phyloP scores from a whole-genome alignment of 2,113 vertebrate genomes.

The Syrmaticus mikado region DNA sequence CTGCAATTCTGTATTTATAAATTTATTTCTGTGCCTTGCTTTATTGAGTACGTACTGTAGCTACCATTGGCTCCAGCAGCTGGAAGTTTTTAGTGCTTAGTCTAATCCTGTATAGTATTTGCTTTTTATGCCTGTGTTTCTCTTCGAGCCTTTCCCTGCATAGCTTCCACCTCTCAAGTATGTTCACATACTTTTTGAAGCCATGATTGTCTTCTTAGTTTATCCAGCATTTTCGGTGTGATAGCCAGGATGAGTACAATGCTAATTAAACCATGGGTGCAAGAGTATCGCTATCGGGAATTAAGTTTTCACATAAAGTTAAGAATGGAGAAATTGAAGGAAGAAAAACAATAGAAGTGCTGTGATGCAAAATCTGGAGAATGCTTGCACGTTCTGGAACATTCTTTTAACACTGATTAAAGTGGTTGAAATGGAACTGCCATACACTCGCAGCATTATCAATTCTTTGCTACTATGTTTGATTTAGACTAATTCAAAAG shows the following conservation, averaged over 20 bases:
- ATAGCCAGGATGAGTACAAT: background rate
- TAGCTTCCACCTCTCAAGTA: background rate
- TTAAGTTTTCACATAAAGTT: background rate
- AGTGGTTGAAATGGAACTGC: background rate
- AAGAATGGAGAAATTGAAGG: background rate
- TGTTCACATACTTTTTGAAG: background rate
- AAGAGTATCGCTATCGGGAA: background rate
- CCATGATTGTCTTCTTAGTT: background rate
- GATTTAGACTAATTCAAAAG: constrained; percentile 81
- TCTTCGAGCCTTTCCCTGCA: background rate
- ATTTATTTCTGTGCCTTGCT: background rate
- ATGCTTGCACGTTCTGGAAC: background rate
- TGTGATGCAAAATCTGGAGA: background rate
- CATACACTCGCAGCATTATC: background rate
- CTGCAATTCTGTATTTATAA: background rate
- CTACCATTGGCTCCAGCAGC: background rate
- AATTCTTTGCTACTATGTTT: constrained; percentile 13
- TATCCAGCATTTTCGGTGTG: background rate
- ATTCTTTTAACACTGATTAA: background rate
- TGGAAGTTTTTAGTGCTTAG: background rate
- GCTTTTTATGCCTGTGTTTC: background rate
- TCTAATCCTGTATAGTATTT: background rate
- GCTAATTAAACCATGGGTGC: background rate
- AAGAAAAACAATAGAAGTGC: background rate
- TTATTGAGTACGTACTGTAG: background rate